Percentiles rank a stretch among this genome's conserved stretches.
Evolutionary conservation across 1,140 invertebrate species (phyloP).

Genomic region (Meteorus sp.): DNA sequence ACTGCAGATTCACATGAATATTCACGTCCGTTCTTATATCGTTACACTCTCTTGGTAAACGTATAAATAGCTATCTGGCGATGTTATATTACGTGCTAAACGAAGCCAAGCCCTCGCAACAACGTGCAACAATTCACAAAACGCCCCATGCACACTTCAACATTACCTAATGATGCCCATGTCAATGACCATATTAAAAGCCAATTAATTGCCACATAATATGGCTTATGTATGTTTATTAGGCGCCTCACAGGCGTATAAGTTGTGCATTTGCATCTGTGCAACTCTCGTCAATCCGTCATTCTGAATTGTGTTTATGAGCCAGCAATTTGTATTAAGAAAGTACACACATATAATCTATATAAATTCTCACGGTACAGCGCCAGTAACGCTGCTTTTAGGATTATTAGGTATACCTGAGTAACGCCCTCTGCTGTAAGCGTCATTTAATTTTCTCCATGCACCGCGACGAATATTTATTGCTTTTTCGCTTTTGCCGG

Average conservation of each 20-base stretch:
- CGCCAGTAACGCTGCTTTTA: background rate
- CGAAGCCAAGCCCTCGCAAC: slow-evolving; percentile 28
- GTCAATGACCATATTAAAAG: slow-evolving; percentile 23
- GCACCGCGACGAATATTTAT: no score
- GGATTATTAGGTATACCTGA: background rate
- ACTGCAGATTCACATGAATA: slow-evolving; percentile 8
- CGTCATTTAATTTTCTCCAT: slow-evolving; percentile 1
- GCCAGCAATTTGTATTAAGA: no score
- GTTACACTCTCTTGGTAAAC: slow-evolving; percentile 22
- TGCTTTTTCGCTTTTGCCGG: background rate
- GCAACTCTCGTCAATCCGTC: background rate
- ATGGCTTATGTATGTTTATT: no score
- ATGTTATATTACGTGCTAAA: slow-evolving; percentile 43
- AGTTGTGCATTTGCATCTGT: background rate
- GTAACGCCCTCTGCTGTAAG: background rate
- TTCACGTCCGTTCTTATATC: slow-evolving; percentile 19
- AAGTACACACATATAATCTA: no score
- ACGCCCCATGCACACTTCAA: no score
- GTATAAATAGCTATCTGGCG: slow-evolving; percentile 39
- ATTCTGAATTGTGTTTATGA: no score
- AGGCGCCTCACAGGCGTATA: background rate
- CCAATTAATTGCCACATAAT: slow-evolving; percentile 15
- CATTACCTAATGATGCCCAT: no score
- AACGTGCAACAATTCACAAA: slow-evolving; percentile 13
- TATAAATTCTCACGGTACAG: no score